Evolutionary conservation across 2,888 invertebrate genomes (phyloP).

Genomic region (Lissocephala sabroskyi): DNA sequence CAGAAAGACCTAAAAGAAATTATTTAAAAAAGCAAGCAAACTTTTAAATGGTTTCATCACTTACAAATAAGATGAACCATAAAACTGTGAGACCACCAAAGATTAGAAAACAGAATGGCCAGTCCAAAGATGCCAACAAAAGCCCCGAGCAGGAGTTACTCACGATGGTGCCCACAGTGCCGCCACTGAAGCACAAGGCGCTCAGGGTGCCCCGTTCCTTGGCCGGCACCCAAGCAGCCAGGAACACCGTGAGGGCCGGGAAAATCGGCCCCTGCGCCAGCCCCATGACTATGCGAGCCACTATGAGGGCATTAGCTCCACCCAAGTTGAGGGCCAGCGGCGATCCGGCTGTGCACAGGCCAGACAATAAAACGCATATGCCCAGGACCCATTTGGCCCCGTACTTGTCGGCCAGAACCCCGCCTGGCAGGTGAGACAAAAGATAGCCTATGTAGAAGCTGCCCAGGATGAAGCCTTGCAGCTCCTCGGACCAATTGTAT

Average conservation of each 20-base stretch:
- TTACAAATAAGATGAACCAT: constrained; percentile 80
- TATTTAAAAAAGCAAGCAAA: not conserved
- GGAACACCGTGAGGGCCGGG: constrained; percentile 83
- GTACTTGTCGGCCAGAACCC: constrained; percentile 82
- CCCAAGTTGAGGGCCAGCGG: constrained; percentile 11
- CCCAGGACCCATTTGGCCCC: constrained; percentile 88
- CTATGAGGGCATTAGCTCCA: constrained; percentile 76
- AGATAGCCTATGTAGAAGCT: constrained; percentile 89
- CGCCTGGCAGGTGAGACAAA: constrained; percentile 85
- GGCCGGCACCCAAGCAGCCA: constrained; percentile 85
- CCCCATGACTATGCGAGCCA: constrained; percentile 82
- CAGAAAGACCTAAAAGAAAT: not conserved
- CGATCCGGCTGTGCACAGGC: constrained; percentile 49
- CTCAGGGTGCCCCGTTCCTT: constrained; percentile 83
- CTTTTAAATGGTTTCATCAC: constrained; percentile 27
- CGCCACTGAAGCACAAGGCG: constrained; percentile 83
- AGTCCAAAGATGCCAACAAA: constrained; percentile 77
- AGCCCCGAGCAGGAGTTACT: constrained; percentile 78
- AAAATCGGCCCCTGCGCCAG: constrained; percentile 87
- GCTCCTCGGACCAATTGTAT: constrained; percentile 79
- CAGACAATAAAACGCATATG: constrained; percentile 82
- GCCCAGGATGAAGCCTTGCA: constrained; percentile 82
- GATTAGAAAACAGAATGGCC: constrained; percentile 83
- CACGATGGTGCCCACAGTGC: constrained; percentile 76
- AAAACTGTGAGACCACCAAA: constrained; percentile 79